phyloP scores from a whole-genome alignment of 2,888 invertebrate species.

The Sphinx pinastri region DNA sequence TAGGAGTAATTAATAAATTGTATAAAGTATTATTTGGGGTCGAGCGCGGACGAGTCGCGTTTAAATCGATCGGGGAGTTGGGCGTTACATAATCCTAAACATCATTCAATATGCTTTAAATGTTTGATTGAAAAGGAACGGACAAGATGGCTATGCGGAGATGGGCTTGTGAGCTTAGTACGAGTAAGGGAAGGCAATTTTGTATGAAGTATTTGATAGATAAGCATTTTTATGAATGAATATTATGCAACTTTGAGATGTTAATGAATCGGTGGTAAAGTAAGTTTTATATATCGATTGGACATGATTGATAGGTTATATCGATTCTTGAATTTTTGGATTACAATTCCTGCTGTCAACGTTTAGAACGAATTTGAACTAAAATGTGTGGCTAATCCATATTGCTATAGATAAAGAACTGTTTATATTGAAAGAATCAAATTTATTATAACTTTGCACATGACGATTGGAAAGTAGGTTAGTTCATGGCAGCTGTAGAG shows the following conservation, averaged over 20 bases:
- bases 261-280: slow-evolving; percentile 29
- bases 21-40: slow-evolving; percentile 30
- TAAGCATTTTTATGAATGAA: slow-evolving; percentile 21
- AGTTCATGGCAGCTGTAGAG: slow-evolving; percentile 3
- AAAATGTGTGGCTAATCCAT: neutral
- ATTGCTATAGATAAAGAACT: too few species aligned
- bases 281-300: slow-evolving; percentile 20
- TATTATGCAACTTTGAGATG: slow-evolving; percentile 8
- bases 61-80: slow-evolving; percentile 28
- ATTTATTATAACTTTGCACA: neutral
- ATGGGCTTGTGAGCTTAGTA: slow-evolving; percentile 20
- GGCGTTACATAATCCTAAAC: slow-evolving; percentile 18
- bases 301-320: neutral
- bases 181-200: slow-evolving; percentile 22
- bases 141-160: slow-evolving; percentile 4
- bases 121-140: slow-evolving; percentile 4
- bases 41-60: slow-evolving; percentile 26
- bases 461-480: neutral
- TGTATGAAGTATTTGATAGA: slow-evolving; percentile 20
- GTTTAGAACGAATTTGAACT: neutral
- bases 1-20: slow-evolving; percentile 51
- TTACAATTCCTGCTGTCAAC: neutral
- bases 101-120: slow-evolving; percentile 16
- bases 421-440: neutral
- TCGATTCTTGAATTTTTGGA: slow-evolving; percentile 2